Evolutionary conservation across 2,888 invertebrate species (phyloP), one percentile per base, ranked within the genome.

Genomic region (Agelastica alni): DNA sequence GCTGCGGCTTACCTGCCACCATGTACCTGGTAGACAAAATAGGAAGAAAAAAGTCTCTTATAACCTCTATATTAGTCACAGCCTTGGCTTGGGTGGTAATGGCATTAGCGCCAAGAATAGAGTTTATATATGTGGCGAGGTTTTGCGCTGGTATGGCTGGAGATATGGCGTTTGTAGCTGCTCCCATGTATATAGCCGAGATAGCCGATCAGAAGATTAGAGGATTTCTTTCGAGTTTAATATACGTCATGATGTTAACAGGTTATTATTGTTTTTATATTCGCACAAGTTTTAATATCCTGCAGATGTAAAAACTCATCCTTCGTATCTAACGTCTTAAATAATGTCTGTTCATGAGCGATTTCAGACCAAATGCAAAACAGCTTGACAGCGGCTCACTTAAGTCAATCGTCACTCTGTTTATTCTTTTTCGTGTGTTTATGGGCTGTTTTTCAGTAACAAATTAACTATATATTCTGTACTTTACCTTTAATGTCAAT

Each of bases 131-230:
- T 53, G 64, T 70, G 1, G 76, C 77, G 0, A 66, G 76, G 34
- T 73, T 76, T 44, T 53, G 76, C 22, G 69, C 74, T 3, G 77
- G 77, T 1, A 63, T 75, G 51, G 75, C 75, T 6, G 75, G 74
- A 7, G 76, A 77, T 51, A 74, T 74, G 17, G 76, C 73, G 2
- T 77, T 77, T 53, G 76, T 77, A 2, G 72, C 76, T 10, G 75
- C 75, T 0, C 77, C 76, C 1, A 76, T 76, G 76, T 76, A 74
- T 58, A 72, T 76, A 6, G 75, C 74, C 3, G 76, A 77, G 62
- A 74, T 76, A 44, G 75, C 77, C 3, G 75, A 76, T 59, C 74
- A 75, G 43, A 72, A 73, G 53, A 75, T 77, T 26, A 56, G 76
- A 18, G 77, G 77, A 9, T 74, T 75, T 53, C 58, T 77, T 6